phyloP scores from a whole-genome alignment of 1,140 invertebrate genomes.

The Drosophila virilis region DNA sequence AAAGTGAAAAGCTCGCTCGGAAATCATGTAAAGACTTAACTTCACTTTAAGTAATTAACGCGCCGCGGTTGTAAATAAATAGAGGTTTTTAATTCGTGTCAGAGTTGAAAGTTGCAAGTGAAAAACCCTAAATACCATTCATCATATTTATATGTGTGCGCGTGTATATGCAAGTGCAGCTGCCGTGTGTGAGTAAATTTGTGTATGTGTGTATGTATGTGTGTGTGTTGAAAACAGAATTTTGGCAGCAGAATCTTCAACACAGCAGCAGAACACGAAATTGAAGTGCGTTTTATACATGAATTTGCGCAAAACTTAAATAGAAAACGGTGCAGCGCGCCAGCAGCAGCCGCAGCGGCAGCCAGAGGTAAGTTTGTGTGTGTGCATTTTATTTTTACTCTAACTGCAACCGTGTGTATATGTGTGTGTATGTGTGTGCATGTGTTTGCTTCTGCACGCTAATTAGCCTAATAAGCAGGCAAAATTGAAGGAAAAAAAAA shows the following conservation, averaged over 20 bases:
- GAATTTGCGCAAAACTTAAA: slow-evolving; percentile 41
- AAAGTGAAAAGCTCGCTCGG: slow-evolving; percentile 61
- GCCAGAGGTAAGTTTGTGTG: slow-evolving; percentile 36
- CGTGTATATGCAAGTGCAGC: slow-evolving; percentile 38
- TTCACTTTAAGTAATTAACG: slow-evolving; percentile 20
- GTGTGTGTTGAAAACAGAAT: slow-evolving; percentile 38
- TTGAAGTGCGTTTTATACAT: slow-evolving; percentile 45
- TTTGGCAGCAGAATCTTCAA: slow-evolving; percentile 41
- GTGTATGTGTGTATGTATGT: slow-evolving; percentile 25
- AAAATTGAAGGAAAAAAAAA: neutral
- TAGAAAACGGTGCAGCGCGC: slow-evolving; percentile 28
- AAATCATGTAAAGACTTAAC: slow-evolving; percentile 44
- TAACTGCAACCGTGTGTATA: slow-evolving; percentile 12
- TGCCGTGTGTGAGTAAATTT: slow-evolving; percentile 34
- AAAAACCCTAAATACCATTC: slow-evolving; percentile 41
- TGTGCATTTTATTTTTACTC: slow-evolving; percentile 37
- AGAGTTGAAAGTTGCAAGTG: slow-evolving; percentile 39
- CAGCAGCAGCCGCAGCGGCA: slow-evolving; percentile 9
- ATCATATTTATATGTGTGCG: slow-evolving; percentile 23
- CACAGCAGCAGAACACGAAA: slow-evolving; percentile 34
- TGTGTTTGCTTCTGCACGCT: slow-evolving; percentile 22
- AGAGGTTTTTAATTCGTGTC: slow-evolving; percentile 3
- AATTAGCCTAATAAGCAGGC: slow-evolving; percentile 46
- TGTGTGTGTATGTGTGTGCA: slow-evolving; percentile 5
- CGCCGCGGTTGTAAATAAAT: slow-evolving; percentile 10